phyloP scores from a whole-genome alignment of 2,888 invertebrate species.

The Spisula subtruncata region DNA sequence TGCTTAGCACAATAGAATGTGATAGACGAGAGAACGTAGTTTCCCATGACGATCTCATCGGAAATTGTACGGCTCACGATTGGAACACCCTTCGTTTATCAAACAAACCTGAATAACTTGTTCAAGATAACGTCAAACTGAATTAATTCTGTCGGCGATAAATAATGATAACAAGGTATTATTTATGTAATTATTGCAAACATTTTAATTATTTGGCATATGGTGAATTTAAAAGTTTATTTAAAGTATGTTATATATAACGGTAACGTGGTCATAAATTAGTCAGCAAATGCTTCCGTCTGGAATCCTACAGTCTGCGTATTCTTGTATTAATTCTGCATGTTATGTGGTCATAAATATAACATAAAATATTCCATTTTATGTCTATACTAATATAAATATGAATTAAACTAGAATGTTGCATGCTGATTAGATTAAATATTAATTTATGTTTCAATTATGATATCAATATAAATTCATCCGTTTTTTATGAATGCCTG shows the following conservation, averaged over 20 bases:
- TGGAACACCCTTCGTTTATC: neutral
- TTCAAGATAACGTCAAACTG: neutral
- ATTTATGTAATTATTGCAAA: neutral
- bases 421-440: too few relatives aligned
- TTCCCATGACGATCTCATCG: too few relatives aligned
- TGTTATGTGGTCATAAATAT: too few relatives aligned
- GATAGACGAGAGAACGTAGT: too few relatives aligned
- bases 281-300: neutral
- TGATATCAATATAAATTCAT: too few relatives aligned
- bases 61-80: too few relatives aligned
- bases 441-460: too few relatives aligned
- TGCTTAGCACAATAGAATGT: too few relatives aligned
- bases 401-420: too few relatives aligned
- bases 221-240: neutral
- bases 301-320: neutral
- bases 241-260: neutral
- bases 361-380: too few relatives aligned
- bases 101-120: neutral
- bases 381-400: too few relatives aligned
- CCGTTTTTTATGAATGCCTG: too few relatives aligned
- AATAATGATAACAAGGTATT: neutral
- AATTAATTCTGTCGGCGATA: neutral
- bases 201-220: neutral
- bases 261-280: neutral
- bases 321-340: neutral